Conservation (phyloP, 1,140 invertebrate genomes). For the Magallana angulata region DNA sequence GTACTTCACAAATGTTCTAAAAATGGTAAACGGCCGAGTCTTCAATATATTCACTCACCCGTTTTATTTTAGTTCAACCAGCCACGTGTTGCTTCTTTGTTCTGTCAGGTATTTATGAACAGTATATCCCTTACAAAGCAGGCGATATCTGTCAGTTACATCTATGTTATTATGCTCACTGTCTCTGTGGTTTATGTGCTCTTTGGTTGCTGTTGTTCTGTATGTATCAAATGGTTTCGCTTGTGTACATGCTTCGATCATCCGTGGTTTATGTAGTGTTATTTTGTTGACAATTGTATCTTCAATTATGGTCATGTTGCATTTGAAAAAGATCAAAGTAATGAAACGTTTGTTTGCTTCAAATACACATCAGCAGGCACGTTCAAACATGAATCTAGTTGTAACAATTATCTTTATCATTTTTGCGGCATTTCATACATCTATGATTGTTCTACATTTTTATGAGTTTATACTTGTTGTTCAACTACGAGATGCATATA, state of each 20-base stretch:
- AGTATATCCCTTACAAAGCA: not conserved
- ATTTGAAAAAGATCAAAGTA: not conserved
- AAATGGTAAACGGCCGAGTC: not conserved
- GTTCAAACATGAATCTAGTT: not conserved
- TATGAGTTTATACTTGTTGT: not conserved
- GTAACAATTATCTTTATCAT: not conserved
- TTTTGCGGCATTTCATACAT: not conserved
- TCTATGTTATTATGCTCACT: not conserved
- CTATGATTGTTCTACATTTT: not conserved
- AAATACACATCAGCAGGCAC: not conserved
- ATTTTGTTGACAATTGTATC: not conserved
- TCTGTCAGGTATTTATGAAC: not conserved
- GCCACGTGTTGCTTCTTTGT: not conserved
- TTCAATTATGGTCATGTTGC: not conserved
- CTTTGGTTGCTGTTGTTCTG: not conserved
- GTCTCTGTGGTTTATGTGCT: not conserved
- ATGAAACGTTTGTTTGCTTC: not conserved
- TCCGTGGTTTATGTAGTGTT: not conserved
- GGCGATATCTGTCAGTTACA: not conserved
- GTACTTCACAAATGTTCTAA: not conserved
- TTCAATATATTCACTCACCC: not conserved
- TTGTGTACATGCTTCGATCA: not conserved
- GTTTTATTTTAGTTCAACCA: not conserved
- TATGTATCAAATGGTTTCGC: not conserved
- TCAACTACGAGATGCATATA: not conserved